Evolutionary conservation across 2,113 vertebrate genomes (phyloP).

Genomic region (Lepus timidus): DNA sequence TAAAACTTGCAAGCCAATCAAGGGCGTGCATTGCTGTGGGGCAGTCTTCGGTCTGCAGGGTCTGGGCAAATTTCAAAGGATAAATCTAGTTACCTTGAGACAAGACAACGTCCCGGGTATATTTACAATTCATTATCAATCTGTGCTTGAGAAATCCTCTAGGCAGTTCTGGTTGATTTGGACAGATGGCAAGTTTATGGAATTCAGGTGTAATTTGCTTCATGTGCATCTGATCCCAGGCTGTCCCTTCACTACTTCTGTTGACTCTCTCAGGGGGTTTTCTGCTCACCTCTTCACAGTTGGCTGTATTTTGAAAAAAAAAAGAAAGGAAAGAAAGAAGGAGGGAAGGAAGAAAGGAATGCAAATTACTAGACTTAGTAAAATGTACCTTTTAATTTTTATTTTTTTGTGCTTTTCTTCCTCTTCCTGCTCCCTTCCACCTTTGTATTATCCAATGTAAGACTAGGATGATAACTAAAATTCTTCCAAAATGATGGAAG

Average conservation of each 20-base stretch:
- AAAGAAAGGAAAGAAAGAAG: no score
- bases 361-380: constrained; percentile 41
- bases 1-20: background rate
- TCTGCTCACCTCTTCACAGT: constrained; percentile 62
- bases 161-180: background rate
- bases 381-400: background rate
- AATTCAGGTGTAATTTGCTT: constrained; percentile 67
- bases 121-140: constrained; percentile 74
- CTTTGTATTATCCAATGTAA: constrained; percentile 30
- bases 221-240: background rate
- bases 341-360: constrained; percentile 5
- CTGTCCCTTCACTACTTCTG: constrained; percentile 15
- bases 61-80: constrained; percentile 44
- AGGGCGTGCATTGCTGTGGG: background rate
- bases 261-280: background rate
- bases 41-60: background rate
- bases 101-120: constrained; percentile 47
- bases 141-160: constrained; percentile 23
- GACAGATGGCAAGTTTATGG: constrained; percentile 70
- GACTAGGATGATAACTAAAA: background rate
- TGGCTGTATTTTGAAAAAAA: constrained; percentile 21
- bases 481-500: background rate
- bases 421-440: background rate
- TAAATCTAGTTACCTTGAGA: constrained; percentile 48
- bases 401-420: background rate